Evolutionary conservation across 2,797 vertebrate genomes (phyloP).

Genomic region (Manis pentadactyla): DNA sequence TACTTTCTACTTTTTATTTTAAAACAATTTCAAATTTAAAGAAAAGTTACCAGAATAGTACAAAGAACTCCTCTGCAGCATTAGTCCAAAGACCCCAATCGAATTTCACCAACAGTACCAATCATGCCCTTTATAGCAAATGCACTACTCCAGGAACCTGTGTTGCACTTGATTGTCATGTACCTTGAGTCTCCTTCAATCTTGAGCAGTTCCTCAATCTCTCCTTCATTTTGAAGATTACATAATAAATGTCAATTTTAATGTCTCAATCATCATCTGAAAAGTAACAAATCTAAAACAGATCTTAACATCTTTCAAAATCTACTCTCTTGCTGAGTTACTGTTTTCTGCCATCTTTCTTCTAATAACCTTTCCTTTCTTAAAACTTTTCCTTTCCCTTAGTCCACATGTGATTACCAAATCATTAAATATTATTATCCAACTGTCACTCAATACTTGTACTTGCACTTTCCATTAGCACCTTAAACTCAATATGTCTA

Average conservation of each 20-base stretch:
- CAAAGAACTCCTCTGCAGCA: not conserved
- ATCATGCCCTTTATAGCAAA: not conserved
- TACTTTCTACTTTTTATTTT: not conserved
- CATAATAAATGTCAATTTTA: not conserved
- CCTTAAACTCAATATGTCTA: not conserved
- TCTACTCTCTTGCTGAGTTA: not conserved
- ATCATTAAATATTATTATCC: not conserved
- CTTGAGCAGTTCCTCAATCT: not conserved
- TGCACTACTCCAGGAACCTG: too few relatives aligned
- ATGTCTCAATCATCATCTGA: not conserved
- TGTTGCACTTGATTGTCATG: not conserved
- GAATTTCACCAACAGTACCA: not conserved
- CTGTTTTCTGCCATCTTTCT: constrained; percentile 1
- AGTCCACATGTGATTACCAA: not conserved
- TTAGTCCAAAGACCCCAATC: not conserved
- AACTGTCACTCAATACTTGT: not conserved
- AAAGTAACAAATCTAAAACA: not conserved
- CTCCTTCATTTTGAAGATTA: not conserved
- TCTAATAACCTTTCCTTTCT: not conserved
- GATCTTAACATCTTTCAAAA: not conserved
- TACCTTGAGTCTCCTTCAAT: not conserved
- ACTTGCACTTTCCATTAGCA: not conserved
- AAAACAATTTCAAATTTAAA: not conserved
- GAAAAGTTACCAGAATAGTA: not conserved
- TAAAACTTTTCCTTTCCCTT: not conserved